phyloP scores from a whole-genome alignment of 2,888 invertebrate genomes.

The Dasysyrphus tricinctus region DNA sequence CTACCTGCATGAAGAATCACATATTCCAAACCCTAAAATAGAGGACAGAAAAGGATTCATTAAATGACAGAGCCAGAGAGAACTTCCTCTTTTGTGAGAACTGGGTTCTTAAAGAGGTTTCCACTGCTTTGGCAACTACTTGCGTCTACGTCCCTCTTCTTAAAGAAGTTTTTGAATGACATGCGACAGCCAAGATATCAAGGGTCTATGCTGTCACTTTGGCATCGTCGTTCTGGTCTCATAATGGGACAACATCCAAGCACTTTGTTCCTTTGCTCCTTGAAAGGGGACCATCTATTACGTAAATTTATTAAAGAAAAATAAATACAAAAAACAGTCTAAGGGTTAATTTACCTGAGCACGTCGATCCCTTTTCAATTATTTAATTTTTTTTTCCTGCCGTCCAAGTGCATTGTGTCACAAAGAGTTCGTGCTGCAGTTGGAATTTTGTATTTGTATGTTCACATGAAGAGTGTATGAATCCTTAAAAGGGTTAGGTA shows the following conservation, averaged over 20 bases:
- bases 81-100: conserved; percentile 44
- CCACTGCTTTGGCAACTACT: conserved; percentile 38
- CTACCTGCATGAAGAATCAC: conserved; percentile 48
- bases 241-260: conserved; percentile 66
- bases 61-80: background rate
- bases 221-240: conserved; percentile 46
- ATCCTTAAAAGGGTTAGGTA: conserved; percentile 67
- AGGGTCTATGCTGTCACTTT: conserved; percentile 71
- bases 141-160: conserved; percentile 52
- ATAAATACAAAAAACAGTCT: conserved; percentile 39
- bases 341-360: conserved; percentile 74
- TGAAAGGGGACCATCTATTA: conserved; percentile 61
- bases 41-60: conserved; percentile 42
- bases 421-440: conserved; percentile 66
- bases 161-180: conserved; percentile 70
- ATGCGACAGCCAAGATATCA: conserved; percentile 75
- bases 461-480: conserved; percentile 35
- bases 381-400: conserved; percentile 25
- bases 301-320: conserved; percentile 27
- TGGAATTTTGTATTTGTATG: conserved; percentile 30
- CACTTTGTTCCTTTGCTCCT: conserved; percentile 59
- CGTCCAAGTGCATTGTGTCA: conserved; percentile 69
- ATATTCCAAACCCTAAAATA: conserved; percentile 8
- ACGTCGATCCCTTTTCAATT: conserved; percentile 50
- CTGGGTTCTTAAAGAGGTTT: conserved; percentile 42